Conservation (phyloP, 1,140 invertebrate genomes). For the Calycopis cecrops region DNA sequence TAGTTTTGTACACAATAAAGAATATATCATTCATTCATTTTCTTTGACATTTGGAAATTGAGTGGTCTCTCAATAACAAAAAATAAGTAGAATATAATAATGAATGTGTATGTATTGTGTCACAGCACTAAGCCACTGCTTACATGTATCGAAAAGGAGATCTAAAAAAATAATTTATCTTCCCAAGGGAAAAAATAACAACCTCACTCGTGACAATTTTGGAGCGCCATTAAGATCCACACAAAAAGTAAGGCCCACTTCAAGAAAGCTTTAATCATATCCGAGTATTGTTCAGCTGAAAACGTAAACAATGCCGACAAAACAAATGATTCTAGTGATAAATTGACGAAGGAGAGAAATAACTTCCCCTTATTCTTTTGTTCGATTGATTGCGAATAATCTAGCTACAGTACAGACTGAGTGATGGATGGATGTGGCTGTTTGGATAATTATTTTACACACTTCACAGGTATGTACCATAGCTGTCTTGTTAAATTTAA, state of each 20-base stretch:
- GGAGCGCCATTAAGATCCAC: slow-evolving; percentile 26
- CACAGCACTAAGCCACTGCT: too few species aligned
- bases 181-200: slow-evolving; percentile 1
- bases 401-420: slow-evolving; percentile 25
- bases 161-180: background rate
- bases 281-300: slow-evolving; percentile 17
- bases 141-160: background rate
- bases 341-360: slow-evolving; percentile 47
- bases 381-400: slow-evolving; percentile 63
- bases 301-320: slow-evolving; percentile 41
- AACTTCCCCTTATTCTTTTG: slow-evolving; percentile 52
- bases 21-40: too few species aligned
- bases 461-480: too few species aligned
- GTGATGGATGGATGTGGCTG: slow-evolving; percentile 15
- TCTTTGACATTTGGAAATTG: too few species aligned
- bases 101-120: too few species aligned
- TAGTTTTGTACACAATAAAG: too few species aligned
- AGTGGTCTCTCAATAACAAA: too few species aligned
- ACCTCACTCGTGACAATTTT: slow-evolving; percentile 17
- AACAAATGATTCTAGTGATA: slow-evolving; percentile 55
- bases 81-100: too few species aligned
- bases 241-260: slow-evolving; percentile 16
- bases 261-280: slow-evolving; percentile 18
- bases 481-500: too few species aligned
- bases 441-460: slow-evolving; percentile 13